Evolutionary conservation across 2,888 invertebrate genomes (phyloP), one percentile per base, ranked within the genome.

Genomic region (Eupithecia insigniata): DNA sequence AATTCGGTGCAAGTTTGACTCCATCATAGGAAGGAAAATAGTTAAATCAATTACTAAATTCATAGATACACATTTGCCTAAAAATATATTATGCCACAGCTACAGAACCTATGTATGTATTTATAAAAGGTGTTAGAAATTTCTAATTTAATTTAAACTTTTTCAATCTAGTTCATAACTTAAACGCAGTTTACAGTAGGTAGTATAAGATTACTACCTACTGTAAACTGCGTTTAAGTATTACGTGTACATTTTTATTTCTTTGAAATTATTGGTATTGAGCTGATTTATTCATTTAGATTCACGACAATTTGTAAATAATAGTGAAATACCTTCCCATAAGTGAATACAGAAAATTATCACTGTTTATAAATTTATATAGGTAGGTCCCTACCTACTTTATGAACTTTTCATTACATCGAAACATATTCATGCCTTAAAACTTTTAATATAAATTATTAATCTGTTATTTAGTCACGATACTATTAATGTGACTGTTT

Each of bases 11-110:
- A 30, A 60, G 60, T 60, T 30, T 30, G 30, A 18, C 60, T 60
- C 60, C 30, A 30, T 72, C 77, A 39, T 78, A 69, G 26, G 74
- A 76, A 75, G 55, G 51, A 76, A 77, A 76, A 73, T 80, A 76
- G 75, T 71, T 78, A 81, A 77, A 73, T 74, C 71, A 79, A 80
- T 78, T 75, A 62, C 75, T 58, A 71, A 76, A 77, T 77, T 72
- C 79, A 81, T 84, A 83, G 82, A 83, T 80, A 55, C 76, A 76
- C 77, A 81, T 81, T 82, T 78, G 80, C 80, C 78, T 82, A 76
- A 80, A 77, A 65, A 58, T 36, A 66, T 26, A 18, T 58, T 14
- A 60, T 26, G 55, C 6, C 58, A 28, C 16, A 16, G 18, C 28
- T 6, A 60, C 5, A 60, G 60, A 60, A 60, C 30, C 28, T 30